Base-by-base conservation (phyloP, 2,797 vertebrate species). In the Mastacembelus armatus region DNA sequence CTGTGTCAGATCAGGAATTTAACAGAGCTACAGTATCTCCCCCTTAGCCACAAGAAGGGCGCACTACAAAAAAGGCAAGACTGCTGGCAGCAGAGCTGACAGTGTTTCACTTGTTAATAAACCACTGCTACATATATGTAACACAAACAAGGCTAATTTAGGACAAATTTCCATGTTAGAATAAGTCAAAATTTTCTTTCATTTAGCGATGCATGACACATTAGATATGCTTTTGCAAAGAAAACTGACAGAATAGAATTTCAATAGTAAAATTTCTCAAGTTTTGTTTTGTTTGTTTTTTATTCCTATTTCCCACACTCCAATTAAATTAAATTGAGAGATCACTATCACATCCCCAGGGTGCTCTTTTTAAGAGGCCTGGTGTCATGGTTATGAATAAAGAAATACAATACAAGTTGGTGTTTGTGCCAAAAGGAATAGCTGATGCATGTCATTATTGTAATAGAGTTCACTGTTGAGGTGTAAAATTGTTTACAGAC, bases 301-400 rank as follows among this genome's bases (percentile, higher is more conserved):
- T 40, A 40, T 40, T 18, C 39, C 39, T 18, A 40, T 40, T 40
- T 40, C 39, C 18, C 8, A n/a, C 30, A 22, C 42, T 52, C 27
- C 45, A 66, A 78, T 80, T 68, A 71, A 78, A 77, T 66, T 33
- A 29, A 63, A 78, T 77, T 62, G 38, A 68, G 27, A 74, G 67
- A 83, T 78, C 52, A 61, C 49, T 10, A 15, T n/a, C 22, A 22
- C 32, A 21, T 33, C 24, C 16, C n/a, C 16, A 27, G 29, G 58
- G 43, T 5, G 2, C 18, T 40, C 18, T 19, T 58, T 74, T 61
- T 19, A 30, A 47, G 47, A 65, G 16, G 68, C 44, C 27, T 73
- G 39, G 29, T 49, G 56, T 42, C 75, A 78, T 77, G 82, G 68
- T 71, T 36, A 35, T 83, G 83, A 85, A 87, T 82, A 78, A 82